Conservation (phyloP, 2,113 vertebrate species). For the Pleuronectes platessa region DNA sequence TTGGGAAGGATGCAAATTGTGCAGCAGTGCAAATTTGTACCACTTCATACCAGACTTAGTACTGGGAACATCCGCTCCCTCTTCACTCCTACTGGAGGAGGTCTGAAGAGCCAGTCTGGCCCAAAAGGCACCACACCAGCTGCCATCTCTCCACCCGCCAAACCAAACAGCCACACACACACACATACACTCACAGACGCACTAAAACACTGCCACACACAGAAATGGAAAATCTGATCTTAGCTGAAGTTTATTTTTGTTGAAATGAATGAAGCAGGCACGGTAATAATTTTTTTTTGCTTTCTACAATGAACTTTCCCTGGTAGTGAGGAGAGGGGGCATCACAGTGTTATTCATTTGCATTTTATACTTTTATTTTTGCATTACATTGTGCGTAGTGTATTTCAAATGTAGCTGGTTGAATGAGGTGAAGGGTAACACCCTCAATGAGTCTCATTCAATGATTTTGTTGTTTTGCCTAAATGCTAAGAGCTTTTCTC, state of each 20-base stretch:
- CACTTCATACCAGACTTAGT: background rate
- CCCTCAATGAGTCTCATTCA: background rate
- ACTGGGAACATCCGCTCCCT: background rate
- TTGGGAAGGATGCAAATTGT: background rate
- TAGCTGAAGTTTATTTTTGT: slow-evolving; percentile 38
- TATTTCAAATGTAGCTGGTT: background rate
- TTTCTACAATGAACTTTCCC: slow-evolving; percentile 7
- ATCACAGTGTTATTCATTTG: background rate
- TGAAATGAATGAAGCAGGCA: slow-evolving; percentile 44
- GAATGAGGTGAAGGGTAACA: background rate
- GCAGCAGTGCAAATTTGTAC: slow-evolving; percentile 6
- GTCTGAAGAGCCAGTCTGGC: slow-evolving; percentile 25
- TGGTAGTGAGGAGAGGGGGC: background rate
- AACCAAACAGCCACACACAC: slow-evolving; percentile 71
- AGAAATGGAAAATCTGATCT: slow-evolving; percentile 71
- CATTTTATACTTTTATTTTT: background rate
- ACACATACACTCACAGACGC: slow-evolving; percentile 52
- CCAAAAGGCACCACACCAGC: slow-evolving; percentile 47
- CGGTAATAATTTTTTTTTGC: background rate
- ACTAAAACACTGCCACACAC: slow-evolving; percentile 60
- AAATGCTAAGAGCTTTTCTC: background rate
- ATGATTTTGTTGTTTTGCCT: background rate
- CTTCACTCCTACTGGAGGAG: slow-evolving; percentile 23
- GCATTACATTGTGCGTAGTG: too few relatives aligned
- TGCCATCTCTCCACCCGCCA: slow-evolving; percentile 62